A percentile compares a stretch with the other conserved stretches of the same genome.
phyloP scores from a whole-genome alignment of 2,888 invertebrate species.

The Pollenia amentaria region DNA sequence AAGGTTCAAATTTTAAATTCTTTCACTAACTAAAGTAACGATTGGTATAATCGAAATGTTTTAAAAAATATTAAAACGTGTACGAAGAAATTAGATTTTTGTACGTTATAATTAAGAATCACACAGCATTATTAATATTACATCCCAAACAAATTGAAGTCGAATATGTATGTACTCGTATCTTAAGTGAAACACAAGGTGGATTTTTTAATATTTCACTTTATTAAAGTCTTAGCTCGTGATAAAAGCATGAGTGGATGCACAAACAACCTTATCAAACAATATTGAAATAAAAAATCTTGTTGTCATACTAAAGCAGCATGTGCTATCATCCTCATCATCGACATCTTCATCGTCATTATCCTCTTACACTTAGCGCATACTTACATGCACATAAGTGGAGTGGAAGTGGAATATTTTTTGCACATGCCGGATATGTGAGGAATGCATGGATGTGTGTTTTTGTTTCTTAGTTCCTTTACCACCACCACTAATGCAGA shows the following conservation, averaged over 20 bases:
- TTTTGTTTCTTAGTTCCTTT: constrained; percentile 31
- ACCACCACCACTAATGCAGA: constrained; percentile 42
- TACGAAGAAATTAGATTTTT: too few relatives aligned
- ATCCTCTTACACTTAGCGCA: constrained; percentile 65
- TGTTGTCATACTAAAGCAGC: constrained; percentile 47
- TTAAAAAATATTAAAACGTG: too few relatives aligned
- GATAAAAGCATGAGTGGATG: constrained; percentile 57
- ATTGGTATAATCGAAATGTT: too few relatives aligned
- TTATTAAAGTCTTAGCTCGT: constrained; percentile 58
- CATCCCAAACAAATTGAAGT: not conserved
- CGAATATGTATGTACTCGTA: not conserved
- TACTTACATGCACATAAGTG: constrained; percentile 51
- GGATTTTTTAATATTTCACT: constrained; percentile 39
- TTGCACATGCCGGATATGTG: constrained; percentile 80
- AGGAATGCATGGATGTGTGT: constrained; percentile 28
- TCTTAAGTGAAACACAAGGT: constrained; percentile 37
- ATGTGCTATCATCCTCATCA: constrained; percentile 70
- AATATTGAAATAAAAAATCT: constrained; percentile 65
- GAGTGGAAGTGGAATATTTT: constrained; percentile 74
- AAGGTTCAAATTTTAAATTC: too few relatives aligned
- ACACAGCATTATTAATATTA: constrained; percentile 22
- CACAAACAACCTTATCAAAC: constrained; percentile 61
- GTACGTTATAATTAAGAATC: not conserved
- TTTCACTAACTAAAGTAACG: too few relatives aligned
- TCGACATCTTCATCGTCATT: constrained; percentile 51